Percentiles rank a stretch among this genome's conserved stretches.
These are phyloP conservation scores for Limnephilus lunatus DNA, from an alignment of 2,888 invertebrate genomes.

Conservation along the genomic window DNA sequence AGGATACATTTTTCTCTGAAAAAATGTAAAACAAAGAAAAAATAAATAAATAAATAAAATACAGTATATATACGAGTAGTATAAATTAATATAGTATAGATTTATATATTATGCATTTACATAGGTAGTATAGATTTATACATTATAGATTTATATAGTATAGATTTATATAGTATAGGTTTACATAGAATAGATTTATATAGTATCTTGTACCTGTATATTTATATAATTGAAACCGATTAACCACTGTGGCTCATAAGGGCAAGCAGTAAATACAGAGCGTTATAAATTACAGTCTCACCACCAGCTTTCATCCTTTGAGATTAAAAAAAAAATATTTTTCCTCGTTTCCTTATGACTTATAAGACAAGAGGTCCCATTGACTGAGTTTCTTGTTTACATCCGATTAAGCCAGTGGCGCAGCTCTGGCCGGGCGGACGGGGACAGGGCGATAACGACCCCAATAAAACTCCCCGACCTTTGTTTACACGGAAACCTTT, in stretches of 20 bases:
- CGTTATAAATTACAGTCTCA: not conserved
- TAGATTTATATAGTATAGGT: too few relatives aligned
- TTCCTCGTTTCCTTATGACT: not conserved
- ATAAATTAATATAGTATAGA: too few relatives aligned
- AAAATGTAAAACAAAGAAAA: too few relatives aligned
- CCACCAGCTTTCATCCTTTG: not conserved
- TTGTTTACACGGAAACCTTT: slow-evolving; percentile 57
- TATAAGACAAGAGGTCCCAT: not conserved
- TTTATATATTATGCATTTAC: too few relatives aligned
- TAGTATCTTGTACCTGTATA: too few relatives aligned
- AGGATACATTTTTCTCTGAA: too few relatives aligned
- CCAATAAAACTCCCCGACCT: slow-evolving; percentile 53
- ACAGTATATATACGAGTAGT: too few relatives aligned
- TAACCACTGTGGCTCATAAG: not conserved
- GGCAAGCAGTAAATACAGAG: not conserved
- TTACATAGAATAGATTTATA: too few relatives aligned
- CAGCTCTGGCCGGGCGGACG: slow-evolving; percentile 6
- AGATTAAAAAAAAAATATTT: not conserved
- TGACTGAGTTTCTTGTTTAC: slow-evolving; percentile 27
- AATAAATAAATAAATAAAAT: too few relatives aligned
- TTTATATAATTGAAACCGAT: too few relatives aligned
- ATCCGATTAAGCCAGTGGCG: slow-evolving; percentile 39
- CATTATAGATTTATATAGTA: too few relatives aligned
- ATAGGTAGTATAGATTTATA: too few relatives aligned
- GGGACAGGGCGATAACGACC: slow-evolving; percentile 50